Percentiles rank a stretch among this genome's conserved stretches.
Conservation (phyloP, 2,113 vertebrate species). For the Mustela nigripes region DNA sequence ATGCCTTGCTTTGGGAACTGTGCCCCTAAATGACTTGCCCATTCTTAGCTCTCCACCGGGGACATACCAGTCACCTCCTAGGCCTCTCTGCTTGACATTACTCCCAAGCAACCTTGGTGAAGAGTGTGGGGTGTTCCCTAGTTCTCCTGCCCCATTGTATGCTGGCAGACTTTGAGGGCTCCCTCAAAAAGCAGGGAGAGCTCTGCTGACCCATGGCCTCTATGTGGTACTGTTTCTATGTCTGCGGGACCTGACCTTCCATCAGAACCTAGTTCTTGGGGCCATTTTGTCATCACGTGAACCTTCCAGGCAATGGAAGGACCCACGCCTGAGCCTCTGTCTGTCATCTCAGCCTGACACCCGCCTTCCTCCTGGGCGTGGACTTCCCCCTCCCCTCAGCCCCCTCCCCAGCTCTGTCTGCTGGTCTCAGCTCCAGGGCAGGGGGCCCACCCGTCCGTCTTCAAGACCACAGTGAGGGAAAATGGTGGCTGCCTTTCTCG, state of each 20-base stretch:
- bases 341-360: neutral
- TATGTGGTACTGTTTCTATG: neutral
- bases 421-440: neutral
- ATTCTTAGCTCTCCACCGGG: neutral
- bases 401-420: neutral
- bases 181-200: too few relatives aligned
- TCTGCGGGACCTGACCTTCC: neutral
- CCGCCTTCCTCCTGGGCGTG: neutral
- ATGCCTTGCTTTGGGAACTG: too few relatives aligned
- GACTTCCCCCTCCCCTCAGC: neutral
- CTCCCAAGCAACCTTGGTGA: neutral
- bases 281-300: neutral
- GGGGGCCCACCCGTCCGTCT: neutral
- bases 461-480: neutral
- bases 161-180: rapidly evolving
- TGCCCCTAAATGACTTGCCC: neutral
- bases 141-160: neutral
- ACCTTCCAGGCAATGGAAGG: too few relatives aligned
- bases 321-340: rapidly evolving
- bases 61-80: neutral
- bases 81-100: neutral
- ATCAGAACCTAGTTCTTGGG: neutral
- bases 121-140: neutral
- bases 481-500: neutral
- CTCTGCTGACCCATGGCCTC: rapidly evolving